Base-by-base conservation (phyloP, 1,140 invertebrate species). In the Drosophila yakuba region DNA sequence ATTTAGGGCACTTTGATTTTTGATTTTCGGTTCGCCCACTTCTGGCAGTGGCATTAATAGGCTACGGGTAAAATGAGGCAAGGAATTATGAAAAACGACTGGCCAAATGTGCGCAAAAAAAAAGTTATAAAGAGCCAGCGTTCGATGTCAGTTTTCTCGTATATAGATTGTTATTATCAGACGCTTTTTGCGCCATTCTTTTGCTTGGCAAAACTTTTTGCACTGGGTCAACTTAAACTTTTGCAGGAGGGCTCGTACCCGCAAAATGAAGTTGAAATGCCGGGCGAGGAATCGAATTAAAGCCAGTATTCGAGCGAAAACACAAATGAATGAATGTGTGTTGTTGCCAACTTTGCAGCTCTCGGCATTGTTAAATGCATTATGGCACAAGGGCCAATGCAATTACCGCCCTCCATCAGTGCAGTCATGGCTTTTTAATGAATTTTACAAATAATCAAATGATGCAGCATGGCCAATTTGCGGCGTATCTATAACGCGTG, bases 391-490 rank as follows among this genome's bases (percentile, higher is more conserved):
- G 58, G 50, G 32, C 48, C 45, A 48, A 52, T 61, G 61, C 51
- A 80, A 81, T 86, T 85, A 74, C 38, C 43, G 44, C 60, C 48
- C 58, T 67, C 43, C 45, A 52, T 58, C 35, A 59, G 43, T 20
- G 47, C 54, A 44, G 6, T 55, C 64, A 58, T 38, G 51, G 51
- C 28, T 23, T 39, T 62, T 77, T 69, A 77, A 85, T 85, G 50
- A 63, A 69, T 66, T 88, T 82, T 75, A 51, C 66, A 72, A 78
- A 86, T 88, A 88, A 82, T 67, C 79, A 83, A 76, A 64, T 79
- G 66, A 77, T 58, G 62, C 74, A 77, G 52, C 63, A 51, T 68
- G 73, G 56, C 64, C 58, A 66, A 55, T 67, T 76, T 75, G 71
- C 57, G 72, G 47, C 72, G 55, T 17, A 76, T 76, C 50, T 67